Evolutionary conservation across 2,888 invertebrate species (phyloP), one percentile per base, ranked within the genome.

Genomic region (Erannis defoliaria): DNA sequence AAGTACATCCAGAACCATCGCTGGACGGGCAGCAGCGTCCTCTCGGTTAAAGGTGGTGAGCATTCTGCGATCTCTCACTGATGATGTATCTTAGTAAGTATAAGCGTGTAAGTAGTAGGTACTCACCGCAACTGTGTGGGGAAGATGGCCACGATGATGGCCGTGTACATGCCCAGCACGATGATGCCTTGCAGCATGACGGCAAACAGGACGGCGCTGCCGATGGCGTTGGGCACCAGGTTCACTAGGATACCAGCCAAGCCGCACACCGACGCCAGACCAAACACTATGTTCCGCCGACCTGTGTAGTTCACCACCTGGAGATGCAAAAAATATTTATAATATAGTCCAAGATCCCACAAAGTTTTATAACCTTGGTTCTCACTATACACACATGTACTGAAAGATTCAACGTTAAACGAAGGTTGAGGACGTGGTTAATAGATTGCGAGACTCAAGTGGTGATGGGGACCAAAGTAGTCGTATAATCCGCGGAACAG

Each of bases 201-300:
- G 0, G 84, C 82, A 66, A 94, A 82, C 0, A 95, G 85, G 0
- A 94, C 78, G 0, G 95, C 88, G 66, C 94, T 94, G 69, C 94
- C 90, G 26, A 90, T 77, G 6, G 95, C 94, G 29, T 94, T 93
- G n/a, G 89, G 90, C 1, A 95, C 84, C 83, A 94, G 94, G 78
- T 96, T 95, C 29, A 95, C 90, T 1, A 92, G 75, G 5, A 94
- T 86, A 0, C 95, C 94, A 43, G 94, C 89, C 0, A 89, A 26
- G 0, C 94, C 94, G 9, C 94, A 94, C 0, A 94, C 16, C 0
- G 91, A 42, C 16, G 93, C 82, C 70, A 81, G 73, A 67, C 79
- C 72, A 78, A 94, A 81, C 37, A 89, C 81, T 16, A 93, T 79
- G 72, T 93, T 93, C 55, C 94, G 94, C 12, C 95, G 94, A 21